phyloP scores from a whole-genome alignment of 1,140 invertebrate species.

The Intoshia linei region DNA sequence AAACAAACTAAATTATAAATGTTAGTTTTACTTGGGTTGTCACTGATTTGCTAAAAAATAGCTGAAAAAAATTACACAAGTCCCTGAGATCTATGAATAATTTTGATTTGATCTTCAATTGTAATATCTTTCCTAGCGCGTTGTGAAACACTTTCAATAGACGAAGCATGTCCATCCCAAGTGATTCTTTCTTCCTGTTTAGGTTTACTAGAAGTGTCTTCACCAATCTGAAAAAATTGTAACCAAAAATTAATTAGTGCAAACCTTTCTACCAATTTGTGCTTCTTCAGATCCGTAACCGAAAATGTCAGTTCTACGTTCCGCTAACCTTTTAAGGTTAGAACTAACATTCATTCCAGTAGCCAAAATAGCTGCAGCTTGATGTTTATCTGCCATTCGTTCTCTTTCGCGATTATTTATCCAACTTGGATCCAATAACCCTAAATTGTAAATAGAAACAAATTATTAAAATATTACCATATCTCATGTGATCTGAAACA shows the following conservation, averaged over 20 bases:
- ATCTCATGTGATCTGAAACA: slow-evolving; percentile 82
- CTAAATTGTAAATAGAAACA: slow-evolving; percentile 8
- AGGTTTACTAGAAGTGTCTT: slow-evolving; percentile 46
- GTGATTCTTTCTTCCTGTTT: slow-evolving; percentile 41
- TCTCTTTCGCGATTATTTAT: slow-evolving; percentile 65
- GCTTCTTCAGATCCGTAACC: slow-evolving; percentile 78
- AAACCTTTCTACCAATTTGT: slow-evolving; percentile 67
- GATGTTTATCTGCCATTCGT: slow-evolving; percentile 34
- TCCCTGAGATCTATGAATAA: slow-evolving; percentile 69
- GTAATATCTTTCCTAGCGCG: slow-evolving; percentile 75
- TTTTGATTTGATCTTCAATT: slow-evolving; percentile 73
- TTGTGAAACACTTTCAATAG: slow-evolving; percentile 30
- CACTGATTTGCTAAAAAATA: neutral
- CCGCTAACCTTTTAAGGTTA: slow-evolving; percentile 68
- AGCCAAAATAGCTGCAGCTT: slow-evolving; percentile 48
- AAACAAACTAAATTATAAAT: too few species aligned
- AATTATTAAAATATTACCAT: slow-evolving; percentile 25
- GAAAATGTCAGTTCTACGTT: slow-evolving; percentile 95
- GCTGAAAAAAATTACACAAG: slow-evolving; percentile 27
- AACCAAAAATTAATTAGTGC: neutral
- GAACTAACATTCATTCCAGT: slow-evolving; percentile 53
- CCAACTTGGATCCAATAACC: slow-evolving; percentile 78
- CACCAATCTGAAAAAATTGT: slow-evolving; percentile 34
- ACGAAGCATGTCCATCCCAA: slow-evolving; percentile 83
- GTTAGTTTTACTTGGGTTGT: too few species aligned